Base-by-base conservation (phyloP, 2,113 vertebrate genomes). In the Hyperopisus bebe region DNA sequence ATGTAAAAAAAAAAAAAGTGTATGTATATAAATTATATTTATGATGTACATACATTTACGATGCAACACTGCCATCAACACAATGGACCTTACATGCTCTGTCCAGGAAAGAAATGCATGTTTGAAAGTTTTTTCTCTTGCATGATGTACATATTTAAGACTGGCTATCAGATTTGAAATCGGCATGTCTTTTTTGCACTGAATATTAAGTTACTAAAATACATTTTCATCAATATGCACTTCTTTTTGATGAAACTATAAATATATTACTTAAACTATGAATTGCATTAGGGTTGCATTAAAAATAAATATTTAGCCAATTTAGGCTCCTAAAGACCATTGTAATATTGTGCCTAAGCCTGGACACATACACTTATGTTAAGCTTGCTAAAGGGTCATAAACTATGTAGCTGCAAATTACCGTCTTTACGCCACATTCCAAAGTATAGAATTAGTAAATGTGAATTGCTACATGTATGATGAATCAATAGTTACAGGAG, bases 1-100 rank as follows among this genome's bases (percentile, higher is more conserved):
- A 93, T 96, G 95, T 62, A 89, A 89, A 80, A 86, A 44, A 50
- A 44, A 50, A n/a, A 58, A 39, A 48, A 35, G 27, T 46, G n/a
- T 58, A 48, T 88, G 21, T 88, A 74, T 15, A 89, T 62, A 74
- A 74, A 51, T 77, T 42, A 42, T 47, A 89, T 19, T 89, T 55
- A 83, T 91, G 91, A 93, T 90, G 91, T 92, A 91, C 94, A 96
- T 96, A 70, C 62, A 96, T 96, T 95, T 94, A 94, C 95, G 94
- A 95, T 95, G 93, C 95, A 94, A 96, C 96, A 96, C 95, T 96
- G 96, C 96, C 96, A 97, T 96, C 95, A 96, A 96, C 96, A 96
- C 92, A 94, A 95, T 95, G 95, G 96, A 97, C 94, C 95, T 96
- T 96, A 96, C 95, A 94, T 97, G 95, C 96, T 95, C 95, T 95